These are phyloP conservation scores for Saxidomus purpurata DNA, from an alignment of 1,140 invertebrate genomes.

Conservation along the genomic window DNA sequence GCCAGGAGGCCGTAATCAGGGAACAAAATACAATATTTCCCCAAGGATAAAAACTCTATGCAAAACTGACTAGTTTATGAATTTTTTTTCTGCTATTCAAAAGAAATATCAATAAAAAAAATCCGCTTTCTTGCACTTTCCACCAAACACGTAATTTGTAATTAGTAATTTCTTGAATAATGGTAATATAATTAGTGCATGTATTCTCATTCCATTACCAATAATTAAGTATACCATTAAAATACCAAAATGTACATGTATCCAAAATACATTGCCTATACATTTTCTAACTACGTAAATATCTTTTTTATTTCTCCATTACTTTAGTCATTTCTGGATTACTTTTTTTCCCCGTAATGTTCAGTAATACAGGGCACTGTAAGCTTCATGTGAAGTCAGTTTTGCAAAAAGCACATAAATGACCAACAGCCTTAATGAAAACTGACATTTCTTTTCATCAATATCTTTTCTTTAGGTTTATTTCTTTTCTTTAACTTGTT, in stretches of 20 bases:
- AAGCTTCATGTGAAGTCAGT: background rate
- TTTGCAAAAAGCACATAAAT: conserved; percentile 29
- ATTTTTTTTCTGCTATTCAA: background rate
- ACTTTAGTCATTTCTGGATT: background rate
- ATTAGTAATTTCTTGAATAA: background rate
- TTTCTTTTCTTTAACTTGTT: background rate
- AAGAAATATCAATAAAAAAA: no score
- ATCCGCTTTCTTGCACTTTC: no score
- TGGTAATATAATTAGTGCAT: background rate
- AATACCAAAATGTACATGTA: background rate
- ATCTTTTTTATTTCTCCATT: background rate
- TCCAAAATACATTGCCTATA: background rate
- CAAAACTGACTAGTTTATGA: background rate
- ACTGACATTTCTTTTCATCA: conserved; percentile 21
- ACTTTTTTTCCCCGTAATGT: background rate
- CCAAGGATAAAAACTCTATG: background rate
- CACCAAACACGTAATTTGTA: no score
- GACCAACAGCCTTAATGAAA: conserved; percentile 46
- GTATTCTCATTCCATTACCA: background rate
- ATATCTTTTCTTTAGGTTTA: background rate
- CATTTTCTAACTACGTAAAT: no score
- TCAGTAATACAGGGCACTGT: no score
- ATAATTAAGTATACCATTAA: background rate
- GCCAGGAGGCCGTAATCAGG: background rate
- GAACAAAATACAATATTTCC: conserved; percentile 6